Evolutionary conservation across 1,140 invertebrate species (phyloP).

Genomic region (Cylas formicarius): DNA sequence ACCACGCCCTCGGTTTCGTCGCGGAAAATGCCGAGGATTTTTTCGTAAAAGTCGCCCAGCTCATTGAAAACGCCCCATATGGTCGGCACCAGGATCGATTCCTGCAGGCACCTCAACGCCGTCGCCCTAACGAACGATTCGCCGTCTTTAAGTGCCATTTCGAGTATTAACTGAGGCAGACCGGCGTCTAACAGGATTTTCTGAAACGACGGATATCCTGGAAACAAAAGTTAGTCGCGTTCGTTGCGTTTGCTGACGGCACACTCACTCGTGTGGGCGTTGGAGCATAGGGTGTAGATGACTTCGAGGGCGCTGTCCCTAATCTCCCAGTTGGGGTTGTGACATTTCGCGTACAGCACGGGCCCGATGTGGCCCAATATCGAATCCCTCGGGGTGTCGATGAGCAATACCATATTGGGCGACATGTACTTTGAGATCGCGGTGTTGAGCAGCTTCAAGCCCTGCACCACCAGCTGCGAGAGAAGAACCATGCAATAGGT

Average conservation of each 20-base stretch:
- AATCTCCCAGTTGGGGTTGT: slow-evolving; percentile 67
- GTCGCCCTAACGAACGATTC: slow-evolving; percentile 68
- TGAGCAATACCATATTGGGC: slow-evolving; percentile 62
- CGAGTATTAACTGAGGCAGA: slow-evolving; percentile 55
- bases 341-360: slow-evolving; percentile 59
- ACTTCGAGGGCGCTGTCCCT: slow-evolving; percentile 66
- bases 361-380: slow-evolving; percentile 56
- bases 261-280: slow-evolving; percentile 60
- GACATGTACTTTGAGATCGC: slow-evolving; percentile 66
- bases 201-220: slow-evolving; percentile 73
- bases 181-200: slow-evolving; percentile 58
- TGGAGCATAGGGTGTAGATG: slow-evolving; percentile 56
- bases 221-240: slow-evolving; percentile 27
- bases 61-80: slow-evolving; percentile 59
- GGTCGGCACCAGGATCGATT: slow-evolving; percentile 54
- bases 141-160: slow-evolving; percentile 56
- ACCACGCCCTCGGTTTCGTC: slow-evolving; percentile 68
- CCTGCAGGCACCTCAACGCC: slow-evolving; percentile 59
- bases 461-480: slow-evolving; percentile 58
- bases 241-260: not conserved
- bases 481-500: slow-evolving; percentile 5
- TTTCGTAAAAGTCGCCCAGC: slow-evolving; percentile 56
- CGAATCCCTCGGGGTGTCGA: slow-evolving; percentile 56
- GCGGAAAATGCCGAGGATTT: slow-evolving; percentile 53
- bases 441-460: slow-evolving; percentile 58